These are phyloP conservation scores for Patagioenas fasciata DNA, from an alignment of 2,113 vertebrate genomes.

Conservation along the genomic window DNA sequence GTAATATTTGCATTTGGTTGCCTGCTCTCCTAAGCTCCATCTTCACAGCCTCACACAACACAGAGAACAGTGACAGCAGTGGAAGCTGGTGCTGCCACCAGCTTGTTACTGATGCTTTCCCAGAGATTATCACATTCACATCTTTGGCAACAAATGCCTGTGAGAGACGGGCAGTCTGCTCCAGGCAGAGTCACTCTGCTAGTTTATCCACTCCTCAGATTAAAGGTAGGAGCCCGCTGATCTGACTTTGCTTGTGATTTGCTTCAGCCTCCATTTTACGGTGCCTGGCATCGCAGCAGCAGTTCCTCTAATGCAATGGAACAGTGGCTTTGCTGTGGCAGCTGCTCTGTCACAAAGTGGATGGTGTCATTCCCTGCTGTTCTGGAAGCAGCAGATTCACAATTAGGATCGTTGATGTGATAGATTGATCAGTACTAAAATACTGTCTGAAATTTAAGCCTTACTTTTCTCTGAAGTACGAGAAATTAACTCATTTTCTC, in stretches of 20 bases:
- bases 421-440: not conserved
- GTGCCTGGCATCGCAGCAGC: not conserved
- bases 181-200: not conserved
- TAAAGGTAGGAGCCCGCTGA: not conserved
- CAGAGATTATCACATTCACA: not conserved
- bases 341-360: not conserved
- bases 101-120: not conserved
- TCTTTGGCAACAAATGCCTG: not conserved
- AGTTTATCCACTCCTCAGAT: not conserved
- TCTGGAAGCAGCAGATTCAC: not conserved
- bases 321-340: not conserved
- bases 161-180: not conserved
- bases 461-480: not conserved
- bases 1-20: not conserved
- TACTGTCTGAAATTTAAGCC: not conserved
- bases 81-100: not conserved
- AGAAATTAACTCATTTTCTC: not conserved
- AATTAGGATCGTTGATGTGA: accelerated
- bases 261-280: not conserved
- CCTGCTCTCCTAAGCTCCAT: not conserved
- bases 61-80: not conserved
- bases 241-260: not conserved
- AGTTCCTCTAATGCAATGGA: not conserved
- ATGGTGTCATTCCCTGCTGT: not conserved
- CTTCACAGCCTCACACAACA: not conserved